Evolutionary conservation across 2,888 invertebrate species (phyloP).

Genomic region (Drosophila anceps): DNA sequence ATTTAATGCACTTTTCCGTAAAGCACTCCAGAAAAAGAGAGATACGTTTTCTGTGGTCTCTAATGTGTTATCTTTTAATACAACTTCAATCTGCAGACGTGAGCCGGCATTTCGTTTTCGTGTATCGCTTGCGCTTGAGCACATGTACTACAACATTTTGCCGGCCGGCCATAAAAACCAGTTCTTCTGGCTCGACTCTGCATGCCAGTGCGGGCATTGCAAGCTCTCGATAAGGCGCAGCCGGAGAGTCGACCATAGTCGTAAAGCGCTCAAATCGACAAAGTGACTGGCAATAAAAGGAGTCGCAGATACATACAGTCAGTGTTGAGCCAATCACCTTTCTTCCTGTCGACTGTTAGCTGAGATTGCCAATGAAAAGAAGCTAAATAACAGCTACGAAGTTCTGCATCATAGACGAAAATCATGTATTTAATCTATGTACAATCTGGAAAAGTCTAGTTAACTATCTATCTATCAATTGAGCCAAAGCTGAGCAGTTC

Average conservation of each 20-base stretch:
- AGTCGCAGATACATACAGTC: conserved; percentile 31
- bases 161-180: conserved; percentile 73
- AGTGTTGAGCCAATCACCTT: conserved; percentile 3
- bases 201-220: conserved; percentile 35
- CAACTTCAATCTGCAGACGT: conserved; percentile 72
- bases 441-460: not conserved
- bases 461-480: not conserved
- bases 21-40: conserved; percentile 22
- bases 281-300: conserved; percentile 58
- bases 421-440: not conserved
- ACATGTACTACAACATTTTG: conserved; percentile 48
- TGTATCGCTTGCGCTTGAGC: conserved; percentile 13
- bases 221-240: conserved; percentile 36
- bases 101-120: conserved; percentile 55
- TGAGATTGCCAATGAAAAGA: too few relatives aligned
- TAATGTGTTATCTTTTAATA: conserved; percentile 78
- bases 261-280: conserved; percentile 46
- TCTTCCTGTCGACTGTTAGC: too few relatives aligned
- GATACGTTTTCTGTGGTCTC: conserved; percentile 41
- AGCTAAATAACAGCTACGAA: not conserved
- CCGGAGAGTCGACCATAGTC: conserved; percentile 19
- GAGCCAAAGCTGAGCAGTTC: too few relatives aligned
- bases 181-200: conserved; percentile 58
- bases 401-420: not conserved
- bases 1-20: conserved; percentile 62